Conservation (phyloP, 2,888 invertebrate genomes). For the Nasonia oneida region DNA sequence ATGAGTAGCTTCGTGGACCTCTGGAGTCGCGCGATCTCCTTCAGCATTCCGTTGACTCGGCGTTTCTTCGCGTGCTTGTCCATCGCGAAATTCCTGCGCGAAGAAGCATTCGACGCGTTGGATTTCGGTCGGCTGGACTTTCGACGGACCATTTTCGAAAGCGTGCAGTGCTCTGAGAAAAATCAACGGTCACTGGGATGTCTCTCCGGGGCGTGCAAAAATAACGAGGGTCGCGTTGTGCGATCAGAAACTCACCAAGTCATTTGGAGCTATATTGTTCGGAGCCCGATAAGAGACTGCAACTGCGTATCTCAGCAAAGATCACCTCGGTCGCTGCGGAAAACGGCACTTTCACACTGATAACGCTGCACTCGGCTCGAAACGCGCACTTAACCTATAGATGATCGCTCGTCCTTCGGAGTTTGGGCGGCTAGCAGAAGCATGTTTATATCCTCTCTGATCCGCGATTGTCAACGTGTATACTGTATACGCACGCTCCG, state of each 20-base stretch:
- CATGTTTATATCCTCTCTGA: not conserved
- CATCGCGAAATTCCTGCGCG: not conserved
- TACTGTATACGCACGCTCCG: no score
- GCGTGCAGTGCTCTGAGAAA: not conserved
- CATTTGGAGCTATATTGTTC: not conserved
- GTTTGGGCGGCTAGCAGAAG: not conserved
- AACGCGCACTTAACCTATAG: not conserved
- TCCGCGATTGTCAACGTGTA: not conserved
- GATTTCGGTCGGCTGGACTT: not conserved
- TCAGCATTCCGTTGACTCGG: not conserved
- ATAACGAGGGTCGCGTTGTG: no score
- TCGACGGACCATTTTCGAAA: not conserved
- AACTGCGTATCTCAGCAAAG: no score
- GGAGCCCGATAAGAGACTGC: not conserved
- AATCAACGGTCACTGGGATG: not conserved
- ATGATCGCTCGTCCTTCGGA: not conserved
- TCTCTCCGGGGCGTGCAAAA: no score
- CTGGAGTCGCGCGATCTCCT: slow-evolving; percentile 65
- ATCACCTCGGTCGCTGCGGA: no score
- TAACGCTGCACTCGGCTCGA: not conserved
- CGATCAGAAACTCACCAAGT: not conserved
- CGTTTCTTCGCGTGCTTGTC: not conserved
- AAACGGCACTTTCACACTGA: not conserved
- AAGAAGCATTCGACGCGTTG: not conserved
- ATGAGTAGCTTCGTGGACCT: slow-evolving; percentile 74